Conservation (phyloP, 2,113 vertebrate genomes). For the Prochilodus magdalenae region DNA sequence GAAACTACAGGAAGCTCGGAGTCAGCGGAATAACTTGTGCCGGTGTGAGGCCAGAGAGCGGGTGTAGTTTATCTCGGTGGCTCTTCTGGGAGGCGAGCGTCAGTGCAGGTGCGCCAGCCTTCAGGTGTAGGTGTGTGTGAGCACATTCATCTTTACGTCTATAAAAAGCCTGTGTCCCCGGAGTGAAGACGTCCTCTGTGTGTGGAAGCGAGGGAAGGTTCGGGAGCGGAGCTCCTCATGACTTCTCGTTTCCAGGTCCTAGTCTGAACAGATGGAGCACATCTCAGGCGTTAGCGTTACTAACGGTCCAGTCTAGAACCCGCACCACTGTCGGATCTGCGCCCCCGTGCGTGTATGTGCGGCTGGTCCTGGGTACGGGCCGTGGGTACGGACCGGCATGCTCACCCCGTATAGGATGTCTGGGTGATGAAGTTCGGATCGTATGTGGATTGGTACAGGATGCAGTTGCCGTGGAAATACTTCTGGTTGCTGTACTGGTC, state of each 20-base stretch:
- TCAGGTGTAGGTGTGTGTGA: background rate
- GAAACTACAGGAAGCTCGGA: background rate
- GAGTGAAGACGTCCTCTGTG: background rate
- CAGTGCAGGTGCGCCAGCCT: background rate
- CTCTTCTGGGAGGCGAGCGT: background rate
- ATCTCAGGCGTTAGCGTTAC: no score
- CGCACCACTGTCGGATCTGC: no score
- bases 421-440: background rate
- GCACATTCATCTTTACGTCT: background rate
- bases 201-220: no score
- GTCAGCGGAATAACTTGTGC: background rate
- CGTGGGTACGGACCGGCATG: no score
- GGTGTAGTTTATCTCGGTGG: background rate
- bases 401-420: no score
- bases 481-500: slow-evolving; percentile 35
- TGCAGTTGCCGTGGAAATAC: slow-evolving; percentile 41
- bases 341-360: no score
- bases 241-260: no score
- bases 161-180: background rate
- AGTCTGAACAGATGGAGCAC: no score
- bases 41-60: background rate
- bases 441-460: background rate
- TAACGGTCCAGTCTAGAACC: no score
- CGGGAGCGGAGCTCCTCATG: no score
- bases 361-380: no score